phyloP scores from a whole-genome alignment of 23 tunicate genomes.

The Phallusia fumigata region DNA sequence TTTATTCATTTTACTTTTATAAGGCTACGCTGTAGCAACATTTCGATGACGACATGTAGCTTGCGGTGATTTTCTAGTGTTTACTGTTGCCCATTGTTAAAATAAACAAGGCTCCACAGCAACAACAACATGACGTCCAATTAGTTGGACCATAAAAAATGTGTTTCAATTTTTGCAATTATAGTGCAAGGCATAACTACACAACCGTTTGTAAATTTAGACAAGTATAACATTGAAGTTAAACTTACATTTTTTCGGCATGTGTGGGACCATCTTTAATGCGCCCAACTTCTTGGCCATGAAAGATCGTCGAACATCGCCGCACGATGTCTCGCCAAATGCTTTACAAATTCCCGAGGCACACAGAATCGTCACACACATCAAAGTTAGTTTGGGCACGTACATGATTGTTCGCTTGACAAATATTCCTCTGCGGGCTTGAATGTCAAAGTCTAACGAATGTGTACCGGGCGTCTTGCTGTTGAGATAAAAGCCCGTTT shows the following conservation, averaged over 20 bases:
- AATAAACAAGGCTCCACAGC: not conserved
- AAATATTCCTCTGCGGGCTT: not conserved
- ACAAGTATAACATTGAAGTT: too few species aligned
- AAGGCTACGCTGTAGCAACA: not conserved
- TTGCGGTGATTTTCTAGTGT: not conserved
- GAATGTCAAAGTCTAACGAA: not conserved
- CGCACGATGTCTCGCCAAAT: slow-evolving; percentile 53
- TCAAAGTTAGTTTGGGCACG: not conserved
- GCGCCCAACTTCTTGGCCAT: slow-evolving; percentile 48
- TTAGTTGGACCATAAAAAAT: not conserved
- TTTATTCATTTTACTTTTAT: not conserved
- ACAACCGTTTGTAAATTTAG: too few species aligned
- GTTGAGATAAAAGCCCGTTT: too few species aligned
- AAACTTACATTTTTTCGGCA: slow-evolving; percentile 33
- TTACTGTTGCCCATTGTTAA: not conserved
- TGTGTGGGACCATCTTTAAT: slow-evolving; percentile 42
- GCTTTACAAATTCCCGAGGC: slow-evolving; percentile 37
- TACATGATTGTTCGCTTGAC: not conserved
- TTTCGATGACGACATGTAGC: not conserved
- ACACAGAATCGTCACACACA: slow-evolving; percentile 2
- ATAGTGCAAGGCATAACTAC: not conserved
- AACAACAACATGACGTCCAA: not conserved
- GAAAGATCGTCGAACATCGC: slow-evolving; percentile 76
- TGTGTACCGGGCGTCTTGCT: not conserved
- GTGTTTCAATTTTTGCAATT: too few species aligned